Base-by-base conservation (phyloP, 2,113 vertebrate species). In the Anarhynchus alexandrinus region DNA sequence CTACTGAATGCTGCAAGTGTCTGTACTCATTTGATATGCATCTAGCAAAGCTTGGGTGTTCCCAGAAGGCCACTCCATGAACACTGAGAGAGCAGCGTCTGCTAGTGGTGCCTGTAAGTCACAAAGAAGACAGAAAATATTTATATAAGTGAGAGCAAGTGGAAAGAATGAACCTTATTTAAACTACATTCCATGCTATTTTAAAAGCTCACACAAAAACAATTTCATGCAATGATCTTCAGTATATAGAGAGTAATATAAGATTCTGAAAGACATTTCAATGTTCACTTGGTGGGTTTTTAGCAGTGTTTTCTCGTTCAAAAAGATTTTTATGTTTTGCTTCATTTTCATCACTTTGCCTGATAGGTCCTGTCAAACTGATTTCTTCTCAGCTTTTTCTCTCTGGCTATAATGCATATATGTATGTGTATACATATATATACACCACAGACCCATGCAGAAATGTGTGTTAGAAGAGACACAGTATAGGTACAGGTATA, bases 1-100 rank as follows among this genome's bases (percentile, higher is more conserved):
- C 99, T 99, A 99, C 99, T 99, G 99, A 99, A 99, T 99, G 99
- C 99, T 99, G 99, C 99, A 99, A 99, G 99, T 99, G 99, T 99
- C 99, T 99, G 99, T 99, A 99, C 98, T 99, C 99, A 98, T 99
- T 99, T 98, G 99, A 99, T 98, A 99, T 99, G 99, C 99, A 99
- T 99, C 99, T 99, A 98, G 99, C 99, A 98, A 99, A 99, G 98
- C 99, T 99, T 90, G 99, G 99, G 96, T 99, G 98, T 98, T 99
- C 99, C 99, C 99, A 99, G 98, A 99, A 99, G 98, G 99, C 99
- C 98, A 99, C 98, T 97, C 99, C 99, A 57, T 99, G 99, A 98
- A 99, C 99, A 98, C 99, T 98, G 98, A 99, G 99, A 96, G 99
- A 99, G 98, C 99, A 99, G 99, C 99, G 99, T 99, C 99, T 99